Evolutionary conservation across 2,113 vertebrate genomes (phyloP), one percentile per base, ranked within the genome.

Genomic region (Gallinago jamesoni): DNA sequence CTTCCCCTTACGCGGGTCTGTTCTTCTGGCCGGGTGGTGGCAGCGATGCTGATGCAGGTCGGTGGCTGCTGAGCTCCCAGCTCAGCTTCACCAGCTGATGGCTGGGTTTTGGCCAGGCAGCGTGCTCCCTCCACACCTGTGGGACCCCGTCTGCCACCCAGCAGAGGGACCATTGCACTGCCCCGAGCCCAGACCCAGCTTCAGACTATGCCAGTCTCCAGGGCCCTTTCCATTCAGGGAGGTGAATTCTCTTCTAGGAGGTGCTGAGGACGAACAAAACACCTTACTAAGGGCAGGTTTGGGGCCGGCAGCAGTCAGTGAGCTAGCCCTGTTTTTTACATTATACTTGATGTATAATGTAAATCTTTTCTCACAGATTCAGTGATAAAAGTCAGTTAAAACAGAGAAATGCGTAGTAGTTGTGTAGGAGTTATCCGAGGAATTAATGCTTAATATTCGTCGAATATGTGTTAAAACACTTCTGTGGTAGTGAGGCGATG

Each of bases 131-230:
- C 45, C 72, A 16, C 59, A 87, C 89, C 83, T 90, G 76, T 2
- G 41, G 4, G 0, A 1, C 20, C 33, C 70, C 19, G 50, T 69
- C 70, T 47, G 78, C 1, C 35, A 7, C 63, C 0, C 7, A 41
- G 72, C 23, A 10, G 55, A 63, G 63, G 69, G 37, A 17, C 37
- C 21, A 3, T 9, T 22, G 41, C 55, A 4, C 37, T 63, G 5
- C 56, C n/a, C 35, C 24, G 41, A 89, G 64, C 43, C 3, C 1
- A 52, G 91, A 78, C 89, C 91, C 57, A 43, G 78, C 93, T 94
- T 70, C 76, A 68, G 52, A 6, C 67, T 55, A 37, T 33, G 47
- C 79, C 88, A 67, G 52, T 78, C 80, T 75, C 76, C 21, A 18
- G 28, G 91, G 93, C 35, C 33, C 30, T 84, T 81, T 70, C 3